phyloP scores from a whole-genome alignment of 2,888 invertebrate genomes.

The Fabriciana adippe region DNA sequence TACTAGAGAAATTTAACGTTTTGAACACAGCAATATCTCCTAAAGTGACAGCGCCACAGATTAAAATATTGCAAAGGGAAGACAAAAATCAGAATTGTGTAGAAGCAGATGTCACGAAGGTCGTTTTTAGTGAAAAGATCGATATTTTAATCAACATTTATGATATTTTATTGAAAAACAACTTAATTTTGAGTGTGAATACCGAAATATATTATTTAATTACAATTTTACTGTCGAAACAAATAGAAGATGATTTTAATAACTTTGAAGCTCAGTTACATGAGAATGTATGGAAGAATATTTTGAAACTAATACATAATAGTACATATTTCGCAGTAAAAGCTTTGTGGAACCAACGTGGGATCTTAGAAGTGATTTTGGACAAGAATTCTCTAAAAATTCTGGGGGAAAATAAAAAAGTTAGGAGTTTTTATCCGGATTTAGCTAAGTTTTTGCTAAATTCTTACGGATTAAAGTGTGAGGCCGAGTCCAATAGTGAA shows the following conservation, averaged over 20 bases:
- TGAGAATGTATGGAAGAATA: conserved; percentile 49
- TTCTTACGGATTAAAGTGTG: conserved; percentile 67
- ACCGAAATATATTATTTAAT: conserved; percentile 87
- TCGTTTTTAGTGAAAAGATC: conserved; percentile 77
- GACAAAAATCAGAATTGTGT: conserved; percentile 57
- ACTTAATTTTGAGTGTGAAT: conserved; percentile 84
- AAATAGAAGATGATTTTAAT: conserved; percentile 61
- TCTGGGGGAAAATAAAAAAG: conserved; percentile 85
- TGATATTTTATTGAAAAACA: conserved; percentile 80
- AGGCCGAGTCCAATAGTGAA: conserved; percentile 52
- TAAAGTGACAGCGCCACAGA: conserved; percentile 56
- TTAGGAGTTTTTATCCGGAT: conserved; percentile 82
- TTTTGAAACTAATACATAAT: conserved; percentile 83
- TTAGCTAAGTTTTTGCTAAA: conserved; percentile 74
- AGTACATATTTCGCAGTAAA: conserved; percentile 89
- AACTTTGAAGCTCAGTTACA: conserved; percentile 50
- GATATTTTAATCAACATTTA: conserved; percentile 83
- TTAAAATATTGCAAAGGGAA: conserved; percentile 61
- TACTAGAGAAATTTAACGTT: conserved; percentile 76
- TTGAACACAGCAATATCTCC: conserved; percentile 59
- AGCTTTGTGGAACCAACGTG: conserved; percentile 83
- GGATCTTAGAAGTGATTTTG: conserved; percentile 77
- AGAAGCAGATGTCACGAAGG: conserved; percentile 66
- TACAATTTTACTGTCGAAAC: conserved; percentile 83
- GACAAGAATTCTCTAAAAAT: conserved; percentile 86